Conservation (phyloP, 64 coral and sea anemone species). For the Montipora foliosa region DNA sequence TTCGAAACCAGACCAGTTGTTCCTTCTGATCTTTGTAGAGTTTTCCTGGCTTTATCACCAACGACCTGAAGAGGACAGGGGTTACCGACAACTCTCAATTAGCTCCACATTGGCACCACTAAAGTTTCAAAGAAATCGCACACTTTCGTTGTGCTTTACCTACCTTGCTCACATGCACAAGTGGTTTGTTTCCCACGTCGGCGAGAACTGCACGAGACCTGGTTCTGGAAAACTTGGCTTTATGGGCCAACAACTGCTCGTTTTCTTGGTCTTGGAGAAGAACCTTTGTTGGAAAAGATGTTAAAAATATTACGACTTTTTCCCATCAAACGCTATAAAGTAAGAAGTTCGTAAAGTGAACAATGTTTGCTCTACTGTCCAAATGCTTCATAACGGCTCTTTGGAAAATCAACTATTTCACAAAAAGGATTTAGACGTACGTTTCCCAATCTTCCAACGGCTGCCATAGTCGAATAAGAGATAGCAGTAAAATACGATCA, state of each 20-base stretch:
- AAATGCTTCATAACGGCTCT: not conserved
- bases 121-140: not conserved
- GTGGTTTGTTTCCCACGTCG: slow-evolving; percentile 83
- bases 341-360: no score
- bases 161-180: slow-evolving; percentile 29
- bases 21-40: slow-evolving; percentile 55
- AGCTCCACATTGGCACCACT: not conserved
- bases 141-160: not conserved
- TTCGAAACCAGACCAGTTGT: slow-evolving; percentile 49
- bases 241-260: slow-evolving; percentile 49
- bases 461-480: slow-evolving; percentile 1
- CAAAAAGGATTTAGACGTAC: not conserved
- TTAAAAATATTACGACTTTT: not conserved
- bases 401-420: not conserved
- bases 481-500: no score
- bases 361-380: not conserved
- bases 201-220: slow-evolving; percentile 83
- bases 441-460: slow-evolving; percentile 47
- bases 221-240: slow-evolving; percentile 55
- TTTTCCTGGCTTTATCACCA: slow-evolving; percentile 23
- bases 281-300: slow-evolving; percentile 14
- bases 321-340: no score
- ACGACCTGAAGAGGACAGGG: not conserved
- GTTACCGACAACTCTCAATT: not conserved
- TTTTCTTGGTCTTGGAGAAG: slow-evolving; percentile 59